Percentiles rank a stretch among this genome's conserved stretches.
These are phyloP conservation scores for Gymnoscopelus microlampas DNA, from an alignment of 2,797 vertebrate genomes.

Conservation along the genomic window DNA sequence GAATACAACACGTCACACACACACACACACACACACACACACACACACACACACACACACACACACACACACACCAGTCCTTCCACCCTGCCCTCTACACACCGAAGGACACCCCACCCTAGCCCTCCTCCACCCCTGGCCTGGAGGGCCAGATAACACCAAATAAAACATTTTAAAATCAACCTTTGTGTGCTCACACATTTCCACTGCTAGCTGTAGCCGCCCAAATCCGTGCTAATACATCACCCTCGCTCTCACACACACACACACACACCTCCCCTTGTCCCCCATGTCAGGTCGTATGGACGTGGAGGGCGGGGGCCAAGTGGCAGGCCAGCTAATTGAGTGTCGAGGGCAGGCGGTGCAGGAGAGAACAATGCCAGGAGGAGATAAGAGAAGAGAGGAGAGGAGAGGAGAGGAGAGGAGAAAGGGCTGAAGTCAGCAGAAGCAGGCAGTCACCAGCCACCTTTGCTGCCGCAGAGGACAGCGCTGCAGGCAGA, in stretches of 20 bases:
- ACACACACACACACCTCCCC: not conserved
- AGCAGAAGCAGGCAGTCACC: constrained; percentile 75
- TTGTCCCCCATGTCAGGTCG: constrained; percentile 56
- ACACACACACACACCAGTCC: constrained; percentile 32
- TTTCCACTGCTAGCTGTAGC: constrained; percentile 56
- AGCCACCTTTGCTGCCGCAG: constrained; percentile 72
- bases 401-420: constrained; percentile 6
- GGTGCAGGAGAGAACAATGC: constrained; percentile 75
- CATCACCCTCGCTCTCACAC: too few species aligned
- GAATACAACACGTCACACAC: constrained; percentile 48
- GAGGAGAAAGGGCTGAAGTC: constrained; percentile 68
- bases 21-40: not conserved
- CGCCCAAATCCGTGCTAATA: constrained; percentile 3
- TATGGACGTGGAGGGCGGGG: constrained; percentile 40
- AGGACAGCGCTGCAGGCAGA: constrained; percentile 76
- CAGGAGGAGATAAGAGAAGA: constrained; percentile 70
- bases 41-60: constrained; percentile 20
- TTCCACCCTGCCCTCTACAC: constrained; percentile 74
- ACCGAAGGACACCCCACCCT: constrained; percentile 68
- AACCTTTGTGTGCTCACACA: constrained; percentile 34
- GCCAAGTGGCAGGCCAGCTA: constrained; percentile 61
- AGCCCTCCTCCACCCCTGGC: constrained; percentile 29
- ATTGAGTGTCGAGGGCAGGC: constrained; percentile 73
- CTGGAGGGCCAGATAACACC: constrained; percentile 66
- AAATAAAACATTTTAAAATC: constrained; percentile 60